These are phyloP conservation scores for Volucella inanis DNA, from an alignment of 2,888 invertebrate genomes.

Conservation along the genomic window DNA sequence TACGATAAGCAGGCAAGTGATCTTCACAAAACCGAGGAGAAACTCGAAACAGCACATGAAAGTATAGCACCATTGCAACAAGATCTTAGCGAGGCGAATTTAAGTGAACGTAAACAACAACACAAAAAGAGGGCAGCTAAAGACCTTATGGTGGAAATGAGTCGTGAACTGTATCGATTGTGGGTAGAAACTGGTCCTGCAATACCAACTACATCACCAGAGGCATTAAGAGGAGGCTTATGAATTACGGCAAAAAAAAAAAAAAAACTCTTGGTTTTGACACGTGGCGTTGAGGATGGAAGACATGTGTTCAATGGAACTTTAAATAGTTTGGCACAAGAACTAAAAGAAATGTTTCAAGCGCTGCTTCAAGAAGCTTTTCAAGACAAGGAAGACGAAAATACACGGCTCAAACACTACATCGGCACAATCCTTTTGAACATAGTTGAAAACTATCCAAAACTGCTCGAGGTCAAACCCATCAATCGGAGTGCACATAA, in stretches of 20 bases:
- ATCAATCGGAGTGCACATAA: conserved; percentile 77
- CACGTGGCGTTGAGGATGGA: conserved; percentile 92
- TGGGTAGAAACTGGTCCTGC: conserved; percentile 87
- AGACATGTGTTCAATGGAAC: conserved; percentile 89
- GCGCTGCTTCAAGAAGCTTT: conserved; percentile 97
- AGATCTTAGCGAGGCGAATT: conserved; percentile 84
- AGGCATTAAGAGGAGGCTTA: conserved; percentile 89
- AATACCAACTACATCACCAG: conserved; percentile 87
- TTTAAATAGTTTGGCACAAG: conserved; percentile 93
- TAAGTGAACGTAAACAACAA: too few relatives aligned
- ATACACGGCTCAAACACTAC: too few relatives aligned
- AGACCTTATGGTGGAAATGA: conserved; percentile 86
- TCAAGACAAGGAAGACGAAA: too few relatives aligned
- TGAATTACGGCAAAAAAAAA: conserved; percentile 89
- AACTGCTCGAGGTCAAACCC: conserved; percentile 93
- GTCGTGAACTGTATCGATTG: too few relatives aligned
- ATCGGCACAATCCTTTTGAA: conserved; percentile 97
- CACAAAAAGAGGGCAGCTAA: conserved; percentile 84
- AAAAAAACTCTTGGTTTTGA: too few relatives aligned
- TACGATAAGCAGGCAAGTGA: conserved; percentile 86
- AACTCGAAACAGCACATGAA: too few relatives aligned
- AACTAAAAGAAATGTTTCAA: conserved; percentile 95
- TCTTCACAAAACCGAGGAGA: conserved; percentile 84
- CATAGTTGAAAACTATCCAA: conserved; percentile 99
- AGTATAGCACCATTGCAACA: too few relatives aligned